Evolutionary conservation across 1,140 invertebrate species (phyloP).

Genomic region (Dermatophagoides farinae): DNA sequence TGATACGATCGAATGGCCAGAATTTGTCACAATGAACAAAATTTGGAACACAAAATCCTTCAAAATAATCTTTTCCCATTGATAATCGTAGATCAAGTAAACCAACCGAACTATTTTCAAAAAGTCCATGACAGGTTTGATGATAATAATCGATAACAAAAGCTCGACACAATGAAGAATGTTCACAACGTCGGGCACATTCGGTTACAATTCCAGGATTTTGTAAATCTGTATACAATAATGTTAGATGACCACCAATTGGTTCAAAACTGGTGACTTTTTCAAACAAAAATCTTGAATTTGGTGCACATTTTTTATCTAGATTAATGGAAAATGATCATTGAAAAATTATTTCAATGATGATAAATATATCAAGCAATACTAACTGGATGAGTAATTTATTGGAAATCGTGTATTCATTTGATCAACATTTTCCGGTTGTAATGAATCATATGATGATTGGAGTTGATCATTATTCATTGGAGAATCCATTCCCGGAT

Average conservation of each 20-base stretch:
- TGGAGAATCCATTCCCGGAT: neutral
- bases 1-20: constrained; percentile 31
- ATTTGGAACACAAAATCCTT: constrained; percentile 26
- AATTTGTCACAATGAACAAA: constrained; percentile 16
- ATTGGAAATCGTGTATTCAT: neutral
- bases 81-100: constrained; percentile 25
- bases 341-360: neutral
- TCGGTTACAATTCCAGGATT: constrained; percentile 25
- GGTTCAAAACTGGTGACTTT: constrained; percentile 29
- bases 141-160: constrained; percentile 30
- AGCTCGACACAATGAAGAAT: constrained; percentile 24
- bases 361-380: neutral
- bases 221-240: constrained; percentile 21
- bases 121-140: constrained; percentile 27
- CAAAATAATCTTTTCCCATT: constrained; percentile 28
- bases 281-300: constrained; percentile 27
- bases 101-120: constrained; percentile 22
- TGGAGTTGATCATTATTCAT: neutral
- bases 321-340: neutral
- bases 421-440: neutral
- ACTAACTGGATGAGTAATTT: neutral
- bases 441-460: neutral
- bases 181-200: constrained; percentile 25
- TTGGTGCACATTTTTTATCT: constrained; percentile 15
- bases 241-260: constrained; percentile 21